Percentiles rank a stretch among this genome's conserved stretches.
Conservation (phyloP, 2,888 invertebrate species). For the Diadegma fenestrale region DNA sequence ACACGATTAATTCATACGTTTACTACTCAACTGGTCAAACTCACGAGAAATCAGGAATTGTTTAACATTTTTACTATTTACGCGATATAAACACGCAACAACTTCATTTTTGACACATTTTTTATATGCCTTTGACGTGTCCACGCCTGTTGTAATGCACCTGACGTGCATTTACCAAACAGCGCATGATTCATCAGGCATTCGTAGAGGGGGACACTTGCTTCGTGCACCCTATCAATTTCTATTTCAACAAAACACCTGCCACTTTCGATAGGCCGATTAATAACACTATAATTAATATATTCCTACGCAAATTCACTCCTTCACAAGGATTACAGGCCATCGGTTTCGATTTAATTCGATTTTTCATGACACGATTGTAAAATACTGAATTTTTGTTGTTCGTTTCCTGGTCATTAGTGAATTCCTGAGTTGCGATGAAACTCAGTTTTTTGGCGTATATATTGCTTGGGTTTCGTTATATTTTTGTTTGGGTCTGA, state of each 20-base stretch:
- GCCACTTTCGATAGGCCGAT: conserved; percentile 18
- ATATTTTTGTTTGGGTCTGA: not conserved
- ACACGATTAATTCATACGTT: not conserved
- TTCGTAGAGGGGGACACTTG: conserved; percentile 7
- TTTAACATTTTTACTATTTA: conserved; percentile 1
- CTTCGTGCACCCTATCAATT: conserved; percentile 4
- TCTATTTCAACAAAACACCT: conserved; percentile 41
- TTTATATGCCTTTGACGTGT: conserved; percentile 15
- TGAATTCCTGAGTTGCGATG: not conserved
- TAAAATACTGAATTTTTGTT: not conserved
- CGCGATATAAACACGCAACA: not conserved
- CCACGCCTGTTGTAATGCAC: conserved; percentile 48
- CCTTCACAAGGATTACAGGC: not conserved
- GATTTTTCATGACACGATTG: not conserved
- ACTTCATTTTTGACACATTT: conserved; percentile 59
- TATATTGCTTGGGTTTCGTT: not conserved
- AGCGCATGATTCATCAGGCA: conserved; percentile 22
- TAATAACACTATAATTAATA: conserved; percentile 13
- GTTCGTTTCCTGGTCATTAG: not conserved
- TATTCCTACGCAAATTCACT: not conserved
- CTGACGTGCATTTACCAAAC: conserved; percentile 21
- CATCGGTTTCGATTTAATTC: not conserved
- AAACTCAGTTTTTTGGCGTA: not conserved
- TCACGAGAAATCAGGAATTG: not conserved
- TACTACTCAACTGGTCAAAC: not conserved